Evolutionary conservation across 2,888 invertebrate genomes (phyloP).

Genomic region (Rotaria macrura): DNA sequence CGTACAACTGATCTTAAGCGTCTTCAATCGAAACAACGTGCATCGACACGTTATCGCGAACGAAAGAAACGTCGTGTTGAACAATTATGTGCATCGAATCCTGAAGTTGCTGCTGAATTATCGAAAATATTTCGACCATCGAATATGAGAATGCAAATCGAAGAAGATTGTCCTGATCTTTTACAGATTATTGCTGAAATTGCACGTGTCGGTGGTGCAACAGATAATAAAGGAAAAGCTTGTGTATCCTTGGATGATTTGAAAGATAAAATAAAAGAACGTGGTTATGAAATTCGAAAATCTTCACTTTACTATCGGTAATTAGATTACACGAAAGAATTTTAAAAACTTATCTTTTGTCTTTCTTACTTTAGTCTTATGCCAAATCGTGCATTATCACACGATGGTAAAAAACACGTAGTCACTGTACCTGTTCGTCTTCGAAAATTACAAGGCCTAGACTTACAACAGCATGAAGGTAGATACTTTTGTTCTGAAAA

Average conservation of each 20-base stretch:
- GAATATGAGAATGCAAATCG: background rate
- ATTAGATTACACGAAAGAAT: background rate
- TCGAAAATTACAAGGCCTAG: background rate
- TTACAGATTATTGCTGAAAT: background rate
- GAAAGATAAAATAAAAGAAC: background rate
- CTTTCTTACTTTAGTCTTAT: background rate
- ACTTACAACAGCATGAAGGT: background rate
- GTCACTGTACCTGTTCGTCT: background rate
- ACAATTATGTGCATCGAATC: constrained; percentile 2
- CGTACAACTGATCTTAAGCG: background rate
- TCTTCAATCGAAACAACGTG: constrained; percentile 21
- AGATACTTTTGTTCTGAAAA: background rate
- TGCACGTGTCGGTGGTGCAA: background rate
- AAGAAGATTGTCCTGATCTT: background rate
- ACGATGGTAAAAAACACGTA: background rate
- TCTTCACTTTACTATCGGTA: background rate
- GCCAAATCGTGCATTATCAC: background rate
- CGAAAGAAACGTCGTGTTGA: background rate
- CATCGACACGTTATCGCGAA: constrained; percentile 12
- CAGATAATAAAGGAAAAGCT: background rate
- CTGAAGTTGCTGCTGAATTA: background rate
- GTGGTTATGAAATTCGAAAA: background rate
- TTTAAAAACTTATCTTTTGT: background rate
- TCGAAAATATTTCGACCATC: background rate
- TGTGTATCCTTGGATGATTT: background rate